Evolutionary conservation across 2,113 vertebrate genomes (phyloP).

Genomic region (Sphaerodactylus townsendi): DNA sequence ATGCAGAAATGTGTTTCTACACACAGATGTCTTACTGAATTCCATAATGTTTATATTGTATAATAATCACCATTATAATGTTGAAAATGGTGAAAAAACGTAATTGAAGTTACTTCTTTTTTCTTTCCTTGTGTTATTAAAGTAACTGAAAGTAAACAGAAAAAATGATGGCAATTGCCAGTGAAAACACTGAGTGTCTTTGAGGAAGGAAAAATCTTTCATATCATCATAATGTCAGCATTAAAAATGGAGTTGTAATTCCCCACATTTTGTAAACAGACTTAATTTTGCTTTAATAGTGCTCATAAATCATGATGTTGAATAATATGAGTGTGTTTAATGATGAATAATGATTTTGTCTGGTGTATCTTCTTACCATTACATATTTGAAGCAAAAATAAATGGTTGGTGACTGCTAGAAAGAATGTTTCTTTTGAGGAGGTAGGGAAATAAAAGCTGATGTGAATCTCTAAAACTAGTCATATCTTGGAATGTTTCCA

Average conservation of each 20-base stretch:
- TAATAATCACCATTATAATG: neutral
- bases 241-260: slow-evolving; percentile 47
- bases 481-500: slow-evolving; percentile 14
- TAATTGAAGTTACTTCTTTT: slow-evolving; percentile 43
- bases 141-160: neutral
- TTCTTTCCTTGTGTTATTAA: slow-evolving; percentile 33
- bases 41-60: neutral
- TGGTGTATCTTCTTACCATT: slow-evolving; percentile 28
- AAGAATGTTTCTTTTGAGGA: neutral
- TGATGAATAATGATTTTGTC: slow-evolving; percentile 57
- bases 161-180: slow-evolving; percentile 53
- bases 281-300: slow-evolving; percentile 61
- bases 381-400: slow-evolving; percentile 30
- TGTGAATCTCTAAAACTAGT: slow-evolving; percentile 19
- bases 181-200: slow-evolving; percentile 47
- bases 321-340: slow-evolving; percentile 36
- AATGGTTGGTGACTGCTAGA: slow-evolving; percentile 18
- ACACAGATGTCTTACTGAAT: neutral
- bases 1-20: too few relatives aligned
- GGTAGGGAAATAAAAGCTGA: neutral
- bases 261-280: slow-evolving; percentile 48
- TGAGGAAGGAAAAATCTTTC: neutral
- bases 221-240: slow-evolving; percentile 26
- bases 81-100: slow-evolving; percentile 11
- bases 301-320: slow-evolving; percentile 65